phyloP scores from a whole-genome alignment of 2,888 invertebrate species.

The Drosophila stalkeri region DNA sequence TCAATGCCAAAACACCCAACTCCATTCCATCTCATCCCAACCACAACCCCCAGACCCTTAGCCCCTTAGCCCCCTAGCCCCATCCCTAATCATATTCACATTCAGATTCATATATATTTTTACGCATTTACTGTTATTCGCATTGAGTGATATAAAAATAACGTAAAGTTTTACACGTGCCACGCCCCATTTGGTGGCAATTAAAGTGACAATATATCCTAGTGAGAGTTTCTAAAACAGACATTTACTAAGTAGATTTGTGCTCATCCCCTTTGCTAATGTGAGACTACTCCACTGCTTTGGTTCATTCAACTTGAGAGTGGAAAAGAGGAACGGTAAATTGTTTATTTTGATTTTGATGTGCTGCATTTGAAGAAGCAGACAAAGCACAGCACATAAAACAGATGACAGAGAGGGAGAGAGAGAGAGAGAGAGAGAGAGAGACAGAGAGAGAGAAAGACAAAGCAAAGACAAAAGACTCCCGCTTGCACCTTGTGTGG shows the following conservation, averaged over 20 bases:
- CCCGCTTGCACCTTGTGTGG: slow-evolving; percentile 30
- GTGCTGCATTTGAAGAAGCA: slow-evolving; percentile 32
- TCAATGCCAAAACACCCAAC: not conserved
- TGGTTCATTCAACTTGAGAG: slow-evolving; percentile 55
- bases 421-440: not conserved
- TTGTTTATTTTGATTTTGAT: slow-evolving; percentile 62
- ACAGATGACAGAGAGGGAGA: not conserved
- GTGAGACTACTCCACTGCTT: not conserved
- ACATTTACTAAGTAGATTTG: not conserved
- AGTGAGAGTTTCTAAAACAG: not conserved
- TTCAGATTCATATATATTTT: slow-evolving; percentile 2
- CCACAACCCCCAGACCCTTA: no score
- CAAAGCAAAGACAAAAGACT: slow-evolving; percentile 19
- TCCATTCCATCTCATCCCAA: not conserved
- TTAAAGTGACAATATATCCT: slow-evolving; percentile 40
- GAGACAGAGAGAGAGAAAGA: no score
- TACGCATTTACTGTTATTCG: slow-evolving; percentile 24
- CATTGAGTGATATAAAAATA: slow-evolving; percentile 39
- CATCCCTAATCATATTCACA: not conserved
- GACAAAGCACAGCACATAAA: slow-evolving; percentile 16
- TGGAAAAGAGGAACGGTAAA: slow-evolving; percentile 35
- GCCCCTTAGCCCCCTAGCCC: no score
- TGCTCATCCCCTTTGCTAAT: not conserved
- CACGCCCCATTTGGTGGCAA: slow-evolving; percentile 49
- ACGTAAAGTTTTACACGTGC: slow-evolving; percentile 31